Base-by-base conservation (phyloP, 2,113 vertebrate genomes). In the Brienomyrus brachyistius region DNA sequence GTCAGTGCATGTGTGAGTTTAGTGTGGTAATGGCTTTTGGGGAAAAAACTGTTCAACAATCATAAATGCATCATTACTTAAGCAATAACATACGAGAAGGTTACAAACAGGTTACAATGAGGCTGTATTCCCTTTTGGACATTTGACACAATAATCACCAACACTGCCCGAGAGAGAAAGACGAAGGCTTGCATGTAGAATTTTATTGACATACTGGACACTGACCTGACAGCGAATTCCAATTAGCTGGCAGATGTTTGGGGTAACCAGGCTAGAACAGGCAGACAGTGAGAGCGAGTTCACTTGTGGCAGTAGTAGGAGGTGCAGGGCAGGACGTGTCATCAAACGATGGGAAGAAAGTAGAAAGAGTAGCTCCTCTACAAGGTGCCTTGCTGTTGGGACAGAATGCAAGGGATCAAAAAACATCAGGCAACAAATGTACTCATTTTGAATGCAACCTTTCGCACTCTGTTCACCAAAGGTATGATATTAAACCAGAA, bases 271-370 rank as follows among this genome's bases (percentile, higher is more conserved):
- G 43, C 92, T 6, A 1, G 95, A 92, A 90, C 96, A 97, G 15
- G 19, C 8, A 0, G 80, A 85, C 86, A 98, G 95, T 43, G 94
- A 96, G 66, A 98, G 94, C 86, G 89, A 80, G 15, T 89, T 94
- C 90, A 97, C 95, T 70, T 97, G 97, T 0, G 97, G 97, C 66
- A 97, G 93, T 90, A 98, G 93, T n/a, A 98, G 93, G 31, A 98
- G 95, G 85, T 97, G 97, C 1, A 98, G 96, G 0, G 95, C 95
- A 0, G 96, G 95, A 0, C 96, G 94, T 0, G 95, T 95, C 92
- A 98, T 86, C 87, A 96, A 93, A 89, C 93, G 95, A 50, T 93
- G 95, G 23, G 89, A 87, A 0, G 94, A 95, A 90, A 97, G 92
- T 31, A 97, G 35, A 88, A 0, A 31, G 4, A 94, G 93, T 90